Percentiles rank a stretch among this genome's conserved stretches.
Evolutionary conservation across 1,140 invertebrate species (phyloP).

Genomic region (Psilanteris sp.): DNA sequence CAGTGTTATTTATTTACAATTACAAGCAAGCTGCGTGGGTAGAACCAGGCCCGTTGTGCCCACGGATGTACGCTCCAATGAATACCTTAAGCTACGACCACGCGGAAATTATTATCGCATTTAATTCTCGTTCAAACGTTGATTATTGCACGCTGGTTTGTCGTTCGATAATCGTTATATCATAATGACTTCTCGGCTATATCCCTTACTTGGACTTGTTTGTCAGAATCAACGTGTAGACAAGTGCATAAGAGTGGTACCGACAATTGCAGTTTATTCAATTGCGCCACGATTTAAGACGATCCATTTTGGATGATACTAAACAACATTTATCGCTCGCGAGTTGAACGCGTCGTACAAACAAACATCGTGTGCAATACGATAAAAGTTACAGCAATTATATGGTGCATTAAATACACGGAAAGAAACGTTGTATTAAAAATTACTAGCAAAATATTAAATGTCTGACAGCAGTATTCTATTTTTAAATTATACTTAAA

Average conservation of each 20-base stretch:
- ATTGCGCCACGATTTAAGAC: too few relatives aligned
- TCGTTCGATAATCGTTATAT: conserved; percentile 20
- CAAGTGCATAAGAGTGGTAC: conserved; percentile 34
- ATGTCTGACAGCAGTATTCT: too few relatives aligned
- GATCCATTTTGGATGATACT: too few relatives aligned
- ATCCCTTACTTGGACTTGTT: conserved; percentile 23
- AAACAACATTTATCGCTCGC: too few relatives aligned
- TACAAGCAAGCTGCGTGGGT: conserved; percentile 58
- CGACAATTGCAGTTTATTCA: conserved; percentile 9
- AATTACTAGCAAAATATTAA: too few relatives aligned
- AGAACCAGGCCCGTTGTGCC: conserved; percentile 62
- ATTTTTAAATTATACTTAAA: too few relatives aligned
- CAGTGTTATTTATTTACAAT: conserved; percentile 50
- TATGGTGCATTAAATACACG: too few relatives aligned
- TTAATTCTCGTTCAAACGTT: conserved; percentile 59
- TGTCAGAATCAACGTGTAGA: conserved; percentile 16
- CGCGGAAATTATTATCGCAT: conserved; percentile 62
- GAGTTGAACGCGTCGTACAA: too few relatives aligned
- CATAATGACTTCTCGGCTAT: conserved; percentile 30
- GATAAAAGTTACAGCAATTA: too few relatives aligned
- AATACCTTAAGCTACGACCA: conserved; percentile 65
- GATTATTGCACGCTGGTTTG: conserved; percentile 33
- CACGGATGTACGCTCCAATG: conserved; percentile 70
- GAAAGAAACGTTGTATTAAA: too few relatives aligned
- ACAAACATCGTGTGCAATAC: too few relatives aligned